A percentile compares a stretch with the other conserved stretches of the same genome.
Evolutionary conservation across 2,888 invertebrate species (phyloP).

Genomic region (Sycophila texana): DNA sequence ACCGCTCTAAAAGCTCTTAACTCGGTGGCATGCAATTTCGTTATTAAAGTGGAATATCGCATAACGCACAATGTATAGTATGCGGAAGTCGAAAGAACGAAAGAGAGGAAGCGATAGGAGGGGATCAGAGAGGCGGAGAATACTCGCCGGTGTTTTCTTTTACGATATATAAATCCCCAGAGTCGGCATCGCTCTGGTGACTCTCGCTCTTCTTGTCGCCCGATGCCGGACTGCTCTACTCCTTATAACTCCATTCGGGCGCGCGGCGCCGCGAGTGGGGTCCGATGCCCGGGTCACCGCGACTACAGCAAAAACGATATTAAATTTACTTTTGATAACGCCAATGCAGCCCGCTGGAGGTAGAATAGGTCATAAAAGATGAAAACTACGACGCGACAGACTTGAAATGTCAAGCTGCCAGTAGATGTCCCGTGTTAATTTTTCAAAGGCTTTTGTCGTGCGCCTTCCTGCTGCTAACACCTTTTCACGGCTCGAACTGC

Average conservation of each 20-base stretch:
- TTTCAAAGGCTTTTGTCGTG: slow-evolving; percentile 25
- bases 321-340: slow-evolving; percentile 48
- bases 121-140: neutral
- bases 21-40: slow-evolving; percentile 15
- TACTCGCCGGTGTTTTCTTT: slow-evolving; percentile 32
- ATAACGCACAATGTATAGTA: slow-evolving; percentile 24
- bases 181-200: slow-evolving; percentile 2
- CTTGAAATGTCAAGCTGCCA: slow-evolving; percentile 38
- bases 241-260: slow-evolving; percentile 1
- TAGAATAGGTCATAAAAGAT: neutral
- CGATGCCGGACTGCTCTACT: slow-evolving; percentile 8
- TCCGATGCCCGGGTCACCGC: neutral
- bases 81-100: neutral
- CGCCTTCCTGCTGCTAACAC: neutral
- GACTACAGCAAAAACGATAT: slow-evolving; percentile 34
- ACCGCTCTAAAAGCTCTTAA: slow-evolving; percentile 5
- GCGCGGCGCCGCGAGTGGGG: neutral
- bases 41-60: slow-evolving; percentile 29
- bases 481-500: neutral
- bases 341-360: slow-evolving; percentile 19
- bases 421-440: slow-evolving; percentile 21
- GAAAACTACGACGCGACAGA: slow-evolving; percentile 22
- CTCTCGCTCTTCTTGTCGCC: slow-evolving; percentile 2
- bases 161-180: slow-evolving; percentile 38
- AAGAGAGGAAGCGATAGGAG: neutral